phyloP scores from a whole-genome alignment of 2,797 vertebrate genomes.

The Arremon brunneinucha region DNA sequence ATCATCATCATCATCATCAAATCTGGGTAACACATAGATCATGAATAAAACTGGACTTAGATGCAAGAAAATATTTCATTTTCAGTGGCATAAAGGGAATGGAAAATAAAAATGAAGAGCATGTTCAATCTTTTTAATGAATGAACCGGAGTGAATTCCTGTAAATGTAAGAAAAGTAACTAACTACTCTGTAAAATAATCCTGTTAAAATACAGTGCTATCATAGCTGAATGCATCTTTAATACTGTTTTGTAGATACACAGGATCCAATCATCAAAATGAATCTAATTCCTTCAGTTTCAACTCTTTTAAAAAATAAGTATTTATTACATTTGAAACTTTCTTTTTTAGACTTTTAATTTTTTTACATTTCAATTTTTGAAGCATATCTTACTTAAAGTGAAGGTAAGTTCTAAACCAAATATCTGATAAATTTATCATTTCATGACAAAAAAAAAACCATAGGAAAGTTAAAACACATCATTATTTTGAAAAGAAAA shows the following conservation, averaged over 20 bases:
- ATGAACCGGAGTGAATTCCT: neutral
- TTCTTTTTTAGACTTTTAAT: neutral
- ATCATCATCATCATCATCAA: neutral
- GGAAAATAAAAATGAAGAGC: neutral
- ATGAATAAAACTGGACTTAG: neutral
- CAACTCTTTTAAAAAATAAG: fast-evolving
- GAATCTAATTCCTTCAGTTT: neutral
- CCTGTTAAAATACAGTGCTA: neutral
- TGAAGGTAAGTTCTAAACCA: fast-evolving
- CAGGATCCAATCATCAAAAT: neutral
- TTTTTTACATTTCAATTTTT: neutral
- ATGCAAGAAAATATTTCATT: neutral
- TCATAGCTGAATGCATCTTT: neutral
- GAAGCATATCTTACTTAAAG: neutral
- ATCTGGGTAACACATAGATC: neutral
- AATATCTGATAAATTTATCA: neutral
- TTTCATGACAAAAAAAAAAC: neutral
- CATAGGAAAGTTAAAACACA: fast-evolving
- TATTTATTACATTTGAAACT: neutral
- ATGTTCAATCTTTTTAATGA: neutral
- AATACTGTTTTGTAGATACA: neutral
- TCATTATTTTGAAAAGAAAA: neutral
- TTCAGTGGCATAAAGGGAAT: neutral
- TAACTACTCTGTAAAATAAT: neutral
- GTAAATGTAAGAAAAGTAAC: neutral